A percentile compares a stretch with the other conserved stretches of the same genome.
Conservation (phyloP, 2,888 invertebrate genomes). For the Chironomus riparius region DNA sequence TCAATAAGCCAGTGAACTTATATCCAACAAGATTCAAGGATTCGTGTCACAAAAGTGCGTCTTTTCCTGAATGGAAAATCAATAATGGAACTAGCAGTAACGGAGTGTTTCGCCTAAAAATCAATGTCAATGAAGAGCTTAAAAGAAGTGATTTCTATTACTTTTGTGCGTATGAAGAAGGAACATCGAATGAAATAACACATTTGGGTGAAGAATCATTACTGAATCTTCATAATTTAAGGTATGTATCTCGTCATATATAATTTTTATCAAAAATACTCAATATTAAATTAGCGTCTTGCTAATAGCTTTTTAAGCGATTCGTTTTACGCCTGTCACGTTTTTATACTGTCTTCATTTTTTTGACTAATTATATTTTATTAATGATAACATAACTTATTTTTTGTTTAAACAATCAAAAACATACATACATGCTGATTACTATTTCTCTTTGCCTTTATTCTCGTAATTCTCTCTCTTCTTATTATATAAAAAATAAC, state of each 20-base stretch:
- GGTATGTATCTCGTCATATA: not conserved
- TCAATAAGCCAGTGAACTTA: not conserved
- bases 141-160: not conserved
- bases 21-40: not conserved
- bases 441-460: no score
- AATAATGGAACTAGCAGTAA: not conserved
- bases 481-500: no score
- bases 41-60: not conserved
- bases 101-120: not conserved
- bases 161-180: not conserved
- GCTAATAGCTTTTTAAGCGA: no score
- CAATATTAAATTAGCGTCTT: no score
- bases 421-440: no score
- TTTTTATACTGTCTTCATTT: no score
- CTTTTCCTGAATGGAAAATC: slow-evolving; percentile 21
- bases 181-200: not conserved
- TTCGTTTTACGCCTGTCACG: no score
- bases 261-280: no score
- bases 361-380: no score
- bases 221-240: not conserved
- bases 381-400: no score
- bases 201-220: slow-evolving; percentile 21
- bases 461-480: no score
- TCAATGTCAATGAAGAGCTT: not conserved
- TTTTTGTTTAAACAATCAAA: no score